phyloP scores from a whole-genome alignment of 1,140 invertebrate species.

The Telenomus remus region DNA sequence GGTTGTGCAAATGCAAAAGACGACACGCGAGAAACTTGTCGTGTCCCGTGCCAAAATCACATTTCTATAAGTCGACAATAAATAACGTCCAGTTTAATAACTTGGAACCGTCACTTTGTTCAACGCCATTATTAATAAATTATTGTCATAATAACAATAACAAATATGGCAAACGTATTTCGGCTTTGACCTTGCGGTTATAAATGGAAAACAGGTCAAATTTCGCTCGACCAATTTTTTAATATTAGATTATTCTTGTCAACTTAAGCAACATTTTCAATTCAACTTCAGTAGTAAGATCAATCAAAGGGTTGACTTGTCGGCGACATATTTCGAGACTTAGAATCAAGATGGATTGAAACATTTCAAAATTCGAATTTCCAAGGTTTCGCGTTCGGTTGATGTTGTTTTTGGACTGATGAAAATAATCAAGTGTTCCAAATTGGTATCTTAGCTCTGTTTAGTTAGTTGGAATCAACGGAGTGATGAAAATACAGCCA shows the following conservation, averaged over 20 bases:
- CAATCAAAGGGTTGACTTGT: no score
- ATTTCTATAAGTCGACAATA: constrained; percentile 9
- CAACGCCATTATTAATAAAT: constrained; percentile 11
- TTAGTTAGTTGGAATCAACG: not conserved
- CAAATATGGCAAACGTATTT: not conserved
- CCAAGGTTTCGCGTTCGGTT: no score
- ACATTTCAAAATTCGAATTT: no score
- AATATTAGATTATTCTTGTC: not conserved
- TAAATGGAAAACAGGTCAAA: not conserved
- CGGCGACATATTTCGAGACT: no score
- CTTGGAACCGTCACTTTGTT: constrained; percentile 9
- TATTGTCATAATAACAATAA: constrained; percentile 3
- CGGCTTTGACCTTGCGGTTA: not conserved
- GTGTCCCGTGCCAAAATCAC: constrained; percentile 14
- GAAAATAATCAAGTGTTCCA: no score
- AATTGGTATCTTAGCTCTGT: not conserved
- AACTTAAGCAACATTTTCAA: no score
- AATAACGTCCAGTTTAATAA: constrained; percentile 7
- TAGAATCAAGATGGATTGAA: no score
- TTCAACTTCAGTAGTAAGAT: no score
- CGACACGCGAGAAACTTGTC: constrained; percentile 21
- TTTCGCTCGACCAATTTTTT: not conserved
- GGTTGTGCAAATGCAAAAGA: not conserved
- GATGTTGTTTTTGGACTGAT: no score
- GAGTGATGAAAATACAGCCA: constrained; percentile 7